A percentile compares a stretch with the other conserved stretches of the same genome.
Conservation (phyloP, 1,140 invertebrate genomes). For the Meloidogyne chitwoodi region DNA sequence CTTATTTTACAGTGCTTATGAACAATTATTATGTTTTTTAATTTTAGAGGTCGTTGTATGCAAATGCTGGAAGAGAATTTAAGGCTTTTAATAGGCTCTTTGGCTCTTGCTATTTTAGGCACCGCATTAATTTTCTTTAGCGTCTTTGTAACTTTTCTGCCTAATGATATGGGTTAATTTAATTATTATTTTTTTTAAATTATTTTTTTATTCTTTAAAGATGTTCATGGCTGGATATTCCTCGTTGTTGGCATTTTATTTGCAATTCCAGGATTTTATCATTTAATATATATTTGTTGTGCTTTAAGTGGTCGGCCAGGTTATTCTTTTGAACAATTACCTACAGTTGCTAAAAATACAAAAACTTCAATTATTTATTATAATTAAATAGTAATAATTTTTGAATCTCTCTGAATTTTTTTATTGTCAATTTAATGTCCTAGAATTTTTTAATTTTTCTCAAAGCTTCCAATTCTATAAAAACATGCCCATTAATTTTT, state of each 20-base stretch:
- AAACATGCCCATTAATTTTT: too few relatives aligned
- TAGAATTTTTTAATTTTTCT: too few relatives aligned
- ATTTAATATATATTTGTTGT: slow-evolving; percentile 42
- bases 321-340: slow-evolving; percentile 46
- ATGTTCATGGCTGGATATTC: slow-evolving; percentile 51
- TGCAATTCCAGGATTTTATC: slow-evolving; percentile 51
- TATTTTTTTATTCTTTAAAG: slow-evolving; percentile 14
- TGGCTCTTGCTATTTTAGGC: slow-evolving; percentile 39
- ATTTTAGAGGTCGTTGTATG: slow-evolving; percentile 32
- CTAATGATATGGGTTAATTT: slow-evolving; percentile 42
- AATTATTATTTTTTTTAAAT: neutral
- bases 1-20: too few relatives aligned
- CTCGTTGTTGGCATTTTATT: slow-evolving; percentile 45
- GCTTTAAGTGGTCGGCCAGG: slow-evolving; percentile 34
- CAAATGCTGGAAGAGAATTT: slow-evolving; percentile 43
- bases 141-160: slow-evolving; percentile 37
- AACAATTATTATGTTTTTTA: too few relatives aligned
- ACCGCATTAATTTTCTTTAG: slow-evolving; percentile 34
- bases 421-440: too few relatives aligned
- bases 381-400: neutral
- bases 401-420: too few relatives aligned
- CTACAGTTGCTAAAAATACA: slow-evolving; percentile 36
- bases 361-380: slow-evolving; percentile 1
- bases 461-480: too few relatives aligned
- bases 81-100: slow-evolving; percentile 43